phyloP scores from a whole-genome alignment of 2,888 invertebrate genomes.

The Eucera pruinosa region DNA sequence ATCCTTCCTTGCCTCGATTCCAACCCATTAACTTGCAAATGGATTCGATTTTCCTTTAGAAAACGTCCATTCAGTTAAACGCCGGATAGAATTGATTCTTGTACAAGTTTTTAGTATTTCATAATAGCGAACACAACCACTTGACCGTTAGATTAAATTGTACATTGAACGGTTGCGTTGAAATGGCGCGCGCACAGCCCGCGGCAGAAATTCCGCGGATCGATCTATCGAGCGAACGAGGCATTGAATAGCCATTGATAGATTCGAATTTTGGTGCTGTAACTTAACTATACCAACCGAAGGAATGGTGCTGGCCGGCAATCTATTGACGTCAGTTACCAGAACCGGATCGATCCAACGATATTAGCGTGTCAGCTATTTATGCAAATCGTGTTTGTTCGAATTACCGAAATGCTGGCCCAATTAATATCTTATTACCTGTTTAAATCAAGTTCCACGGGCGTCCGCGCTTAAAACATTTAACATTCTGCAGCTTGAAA shows the following conservation, averaged over 20 bases:
- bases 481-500: neutral
- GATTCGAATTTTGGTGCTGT: slow-evolving; percentile 35
- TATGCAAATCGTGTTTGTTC: slow-evolving; percentile 51
- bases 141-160: slow-evolving; percentile 41
- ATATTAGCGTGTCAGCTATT: slow-evolving; percentile 35
- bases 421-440: slow-evolving; percentile 44
- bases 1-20: neutral
- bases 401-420: slow-evolving; percentile 34
- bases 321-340: slow-evolving; percentile 30
- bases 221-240: slow-evolving; percentile 28
- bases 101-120: slow-evolving; percentile 32
- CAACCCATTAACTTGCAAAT: slow-evolving; percentile 13
- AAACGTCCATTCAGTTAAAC: slow-evolving; percentile 7
- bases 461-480: neutral
- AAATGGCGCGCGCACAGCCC: slow-evolving; percentile 20
- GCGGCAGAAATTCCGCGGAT: slow-evolving; percentile 36
- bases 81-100: slow-evolving; percentile 4
- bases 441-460: slow-evolving; percentile 18
- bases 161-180: slow-evolving; percentile 22
- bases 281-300: slow-evolving; percentile 21
- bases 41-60: slow-evolving; percentile 24
- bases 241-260: slow-evolving; percentile 13
- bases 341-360: slow-evolving; percentile 23
- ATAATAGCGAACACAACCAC: slow-evolving; percentile 32
- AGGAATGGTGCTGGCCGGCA: slow-evolving; percentile 24